Percentiles rank a stretch among this genome's conserved stretches.
Evolutionary conservation across 2,797 vertebrate genomes (phyloP).

Genomic region (Tarsius wallacei): DNA sequence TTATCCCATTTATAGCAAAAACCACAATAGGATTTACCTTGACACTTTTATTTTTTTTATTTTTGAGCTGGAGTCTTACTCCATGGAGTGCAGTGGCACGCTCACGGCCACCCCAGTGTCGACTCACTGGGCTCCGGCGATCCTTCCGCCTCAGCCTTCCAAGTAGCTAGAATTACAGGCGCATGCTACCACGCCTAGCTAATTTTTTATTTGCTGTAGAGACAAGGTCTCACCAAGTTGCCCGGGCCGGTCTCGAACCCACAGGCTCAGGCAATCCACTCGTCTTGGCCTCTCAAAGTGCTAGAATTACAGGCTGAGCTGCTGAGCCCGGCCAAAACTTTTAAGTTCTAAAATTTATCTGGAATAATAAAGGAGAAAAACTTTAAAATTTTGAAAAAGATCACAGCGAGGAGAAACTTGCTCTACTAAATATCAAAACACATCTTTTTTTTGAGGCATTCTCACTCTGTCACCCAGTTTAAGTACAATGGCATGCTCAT

Average conservation of each 20-base stretch:
- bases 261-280: neutral
- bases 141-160: neutral
- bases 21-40: neutral
- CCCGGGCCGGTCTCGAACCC: neutral
- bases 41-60: neutral
- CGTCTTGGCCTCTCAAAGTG: neutral
- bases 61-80: neutral
- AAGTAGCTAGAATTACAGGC: neutral
- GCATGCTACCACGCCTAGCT: neutral
- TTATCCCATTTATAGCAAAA: neutral
- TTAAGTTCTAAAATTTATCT: neutral
- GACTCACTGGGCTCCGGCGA: neutral
- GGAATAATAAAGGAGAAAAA: conserved; percentile 15
- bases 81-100: neutral
- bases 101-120: neutral
- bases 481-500: no score
- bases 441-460: neutral
- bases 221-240: neutral
- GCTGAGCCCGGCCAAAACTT: neutral
- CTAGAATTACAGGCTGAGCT: no score
- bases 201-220: neutral
- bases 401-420: neutral
- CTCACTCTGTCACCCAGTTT: no score
- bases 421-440: neutral
- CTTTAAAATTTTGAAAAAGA: conserved; percentile 3